phyloP scores from a whole-genome alignment of 2,113 vertebrate species.

The Meleagris gallopavo region DNA sequence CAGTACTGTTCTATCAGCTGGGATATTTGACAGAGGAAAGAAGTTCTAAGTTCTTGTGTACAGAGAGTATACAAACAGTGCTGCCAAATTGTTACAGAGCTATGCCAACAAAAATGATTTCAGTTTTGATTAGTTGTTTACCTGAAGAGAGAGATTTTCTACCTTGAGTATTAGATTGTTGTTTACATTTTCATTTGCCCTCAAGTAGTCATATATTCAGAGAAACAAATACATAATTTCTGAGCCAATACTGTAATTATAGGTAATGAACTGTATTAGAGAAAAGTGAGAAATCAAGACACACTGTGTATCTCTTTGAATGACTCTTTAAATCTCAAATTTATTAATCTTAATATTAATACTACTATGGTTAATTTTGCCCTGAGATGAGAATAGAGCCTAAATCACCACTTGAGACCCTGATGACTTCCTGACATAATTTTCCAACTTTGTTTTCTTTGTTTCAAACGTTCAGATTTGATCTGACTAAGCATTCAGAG shows the following conservation, averaged over 20 bases:
- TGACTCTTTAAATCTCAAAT: neutral
- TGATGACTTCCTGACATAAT: neutral
- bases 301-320: neutral
- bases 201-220: slow-evolving; percentile 52
- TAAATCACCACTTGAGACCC: neutral
- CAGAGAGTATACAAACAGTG: neutral
- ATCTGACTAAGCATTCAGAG: neutral
- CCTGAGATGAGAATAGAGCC: neutral
- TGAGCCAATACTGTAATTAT: slow-evolving; percentile 54
- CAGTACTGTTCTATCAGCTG: neutral
- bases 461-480: neutral
- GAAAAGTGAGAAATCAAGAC: slow-evolving; percentile 54
- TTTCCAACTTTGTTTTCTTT: neutral
- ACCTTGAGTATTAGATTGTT: slow-evolving; percentile 48
- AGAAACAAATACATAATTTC: slow-evolving; percentile 65
- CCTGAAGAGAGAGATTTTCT: slow-evolving; percentile 53
- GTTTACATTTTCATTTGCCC: slow-evolving; percentile 57
- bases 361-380: neutral
- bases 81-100: neutral
- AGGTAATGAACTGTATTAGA: slow-evolving; percentile 45
- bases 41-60: neutral
- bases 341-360: neutral
- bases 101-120: neutral
- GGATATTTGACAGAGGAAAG: neutral
- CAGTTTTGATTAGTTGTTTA: slow-evolving; percentile 65